phyloP scores from a whole-genome alignment of 2,797 vertebrate genomes.

The Podarcis lilfordi region DNA sequence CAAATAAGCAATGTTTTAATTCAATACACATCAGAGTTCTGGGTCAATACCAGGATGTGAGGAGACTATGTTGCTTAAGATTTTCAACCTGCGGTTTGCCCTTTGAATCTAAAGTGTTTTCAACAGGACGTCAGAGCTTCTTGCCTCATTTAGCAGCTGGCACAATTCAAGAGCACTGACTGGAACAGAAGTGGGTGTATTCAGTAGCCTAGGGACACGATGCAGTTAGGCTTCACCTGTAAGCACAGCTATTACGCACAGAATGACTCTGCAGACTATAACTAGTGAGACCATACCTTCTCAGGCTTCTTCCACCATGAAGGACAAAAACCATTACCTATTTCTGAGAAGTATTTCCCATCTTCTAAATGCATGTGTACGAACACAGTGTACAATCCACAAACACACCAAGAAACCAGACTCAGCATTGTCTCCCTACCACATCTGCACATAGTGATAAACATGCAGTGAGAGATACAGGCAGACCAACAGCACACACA shows the following conservation, averaged over 20 bases:
- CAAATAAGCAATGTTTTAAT: constrained; percentile 15
- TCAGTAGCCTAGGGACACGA: neutral
- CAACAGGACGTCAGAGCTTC: neutral
- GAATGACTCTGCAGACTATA: neutral
- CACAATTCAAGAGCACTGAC: neutral
- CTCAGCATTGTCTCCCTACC: neutral
- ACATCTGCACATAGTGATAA: neutral
- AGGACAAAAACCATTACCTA: neutral
- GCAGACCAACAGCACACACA: neutral
- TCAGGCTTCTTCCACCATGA: neutral
- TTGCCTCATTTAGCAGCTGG: neutral
- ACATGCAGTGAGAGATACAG: neutral
- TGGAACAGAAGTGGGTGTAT: neutral
- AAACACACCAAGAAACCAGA: neutral
- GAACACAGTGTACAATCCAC: neutral
- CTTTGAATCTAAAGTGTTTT: neutral
- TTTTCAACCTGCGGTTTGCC: neutral
- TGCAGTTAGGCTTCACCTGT: neutral
- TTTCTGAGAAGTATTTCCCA: neutral
- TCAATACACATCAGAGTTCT: neutral
- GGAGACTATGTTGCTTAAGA: neutral
- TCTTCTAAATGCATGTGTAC: neutral
- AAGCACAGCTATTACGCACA: neutral
- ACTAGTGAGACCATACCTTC: neutral
- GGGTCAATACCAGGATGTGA: constrained; percentile 8